Evolutionary conservation across 2,797 vertebrate species (phyloP).

Genomic region (Luscinia luscinia): DNA sequence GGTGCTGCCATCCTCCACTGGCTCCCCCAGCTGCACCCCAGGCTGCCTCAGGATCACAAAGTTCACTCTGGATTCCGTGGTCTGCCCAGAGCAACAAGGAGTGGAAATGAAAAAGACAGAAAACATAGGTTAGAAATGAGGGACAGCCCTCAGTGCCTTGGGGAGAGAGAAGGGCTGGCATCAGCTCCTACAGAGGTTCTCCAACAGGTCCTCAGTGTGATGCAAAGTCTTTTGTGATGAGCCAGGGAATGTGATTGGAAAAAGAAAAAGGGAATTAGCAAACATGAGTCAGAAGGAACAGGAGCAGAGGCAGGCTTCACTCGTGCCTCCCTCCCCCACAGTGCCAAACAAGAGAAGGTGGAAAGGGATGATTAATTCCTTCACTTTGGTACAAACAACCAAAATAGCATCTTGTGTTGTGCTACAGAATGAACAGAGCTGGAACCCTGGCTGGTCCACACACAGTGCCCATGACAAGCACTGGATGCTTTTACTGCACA

Average conservation of each 20-base stretch:
- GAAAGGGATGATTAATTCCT: neutral
- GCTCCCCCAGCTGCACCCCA: conserved; percentile 63
- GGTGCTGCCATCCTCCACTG: conserved; percentile 80
- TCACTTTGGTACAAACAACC: neutral
- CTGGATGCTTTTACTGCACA: neutral
- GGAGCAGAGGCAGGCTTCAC: neutral
- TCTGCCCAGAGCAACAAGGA: conserved; percentile 70
- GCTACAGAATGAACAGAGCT: neutral
- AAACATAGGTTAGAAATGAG: neutral
- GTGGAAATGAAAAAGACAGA: neutral
- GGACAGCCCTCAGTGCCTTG: neutral
- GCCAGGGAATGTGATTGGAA: neutral
- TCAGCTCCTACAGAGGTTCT: neutral
- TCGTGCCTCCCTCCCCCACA: neutral
- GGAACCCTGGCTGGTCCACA: neutral
- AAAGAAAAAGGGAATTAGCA: neutral
- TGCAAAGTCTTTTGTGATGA: neutral
- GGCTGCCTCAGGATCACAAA: conserved; percentile 88
- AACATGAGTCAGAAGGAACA: neutral
- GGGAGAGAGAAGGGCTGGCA: neutral
- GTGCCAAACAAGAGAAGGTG: neutral
- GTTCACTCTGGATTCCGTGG: conserved; percentile 89
- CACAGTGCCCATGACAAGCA: accelerated
- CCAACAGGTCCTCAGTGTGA: neutral
- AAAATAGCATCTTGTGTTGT: neutral